A percentile compares a stretch with the other conserved stretches of the same genome.
Evolutionary conservation across 2,797 vertebrate species (phyloP).

Genomic region (Leontopithecus rosalia): DNA sequence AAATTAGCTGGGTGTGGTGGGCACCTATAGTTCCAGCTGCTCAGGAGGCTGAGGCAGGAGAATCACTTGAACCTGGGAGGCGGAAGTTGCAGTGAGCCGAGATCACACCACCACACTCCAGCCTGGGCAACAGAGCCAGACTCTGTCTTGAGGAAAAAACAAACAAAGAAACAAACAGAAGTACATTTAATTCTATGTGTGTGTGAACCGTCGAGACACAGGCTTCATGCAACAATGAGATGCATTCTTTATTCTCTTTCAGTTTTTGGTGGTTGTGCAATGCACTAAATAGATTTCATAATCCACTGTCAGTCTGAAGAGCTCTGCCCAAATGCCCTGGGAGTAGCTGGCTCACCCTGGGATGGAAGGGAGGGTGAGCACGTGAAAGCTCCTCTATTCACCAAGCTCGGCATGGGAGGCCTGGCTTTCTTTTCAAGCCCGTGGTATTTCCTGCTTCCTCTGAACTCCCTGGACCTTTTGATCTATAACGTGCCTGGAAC

Average conservation of each 20-base stretch:
- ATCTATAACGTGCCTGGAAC: fast-evolving
- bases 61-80: neutral
- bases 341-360: neutral
- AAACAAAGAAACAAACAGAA: neutral
- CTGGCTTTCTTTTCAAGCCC: neutral
- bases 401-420: fast-evolving
- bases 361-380: fast-evolving
- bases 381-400: neutral
- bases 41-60: neutral
- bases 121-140: neutral
- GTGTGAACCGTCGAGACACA: neutral
- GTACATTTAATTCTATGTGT: fast-evolving
- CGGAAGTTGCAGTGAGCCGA: neutral
- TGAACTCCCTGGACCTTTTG: neutral
- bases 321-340: neutral
- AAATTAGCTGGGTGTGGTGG: neutral
- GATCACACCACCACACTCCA: neutral
- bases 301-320: neutral
- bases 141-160: neutral
- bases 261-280: neutral
- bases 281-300: neutral
- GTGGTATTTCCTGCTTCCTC: neutral
- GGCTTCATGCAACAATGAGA: fast-evolving
- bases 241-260: neutral
- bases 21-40: neutral